phyloP scores from a whole-genome alignment of 1,140 invertebrate genomes.

The Solenopsis fugax region DNA sequence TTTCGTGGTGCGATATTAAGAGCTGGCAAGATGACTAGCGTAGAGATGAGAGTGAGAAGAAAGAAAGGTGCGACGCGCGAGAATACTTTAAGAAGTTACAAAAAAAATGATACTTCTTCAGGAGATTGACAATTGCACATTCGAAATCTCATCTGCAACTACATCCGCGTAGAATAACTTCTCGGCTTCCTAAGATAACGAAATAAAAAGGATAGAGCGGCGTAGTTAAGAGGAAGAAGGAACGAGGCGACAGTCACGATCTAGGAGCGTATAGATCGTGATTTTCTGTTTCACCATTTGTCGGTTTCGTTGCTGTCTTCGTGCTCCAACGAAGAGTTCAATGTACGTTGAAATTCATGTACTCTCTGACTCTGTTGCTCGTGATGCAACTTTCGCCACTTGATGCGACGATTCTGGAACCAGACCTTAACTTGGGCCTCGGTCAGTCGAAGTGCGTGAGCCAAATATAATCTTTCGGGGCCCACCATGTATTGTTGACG shows the following conservation, averaged over 20 bases:
- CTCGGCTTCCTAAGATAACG: conserved; percentile 2
- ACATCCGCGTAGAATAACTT: conserved; percentile 13
- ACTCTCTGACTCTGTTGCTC: conserved; percentile 96
- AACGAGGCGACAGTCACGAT: conserved; percentile 47
- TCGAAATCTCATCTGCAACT: conserved; percentile 17
- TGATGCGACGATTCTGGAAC: conserved; percentile 98
- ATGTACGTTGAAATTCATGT: conserved; percentile 90
- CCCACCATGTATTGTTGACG: conserved; percentile 98
- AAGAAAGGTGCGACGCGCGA: neutral
- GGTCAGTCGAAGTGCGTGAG: conserved; percentile 94
- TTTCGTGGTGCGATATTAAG: conserved; percentile 2
- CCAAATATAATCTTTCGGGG: conserved; percentile 95
- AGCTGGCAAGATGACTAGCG: conserved; percentile 3
- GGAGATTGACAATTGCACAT: conserved; percentile 37
- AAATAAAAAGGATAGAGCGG: conserved; percentile 23
- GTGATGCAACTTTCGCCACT: conserved; percentile 97
- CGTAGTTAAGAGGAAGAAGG: conserved; percentile 25
- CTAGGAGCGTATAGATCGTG: conserved; percentile 37
- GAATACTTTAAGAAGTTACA: conserved; percentile 13
- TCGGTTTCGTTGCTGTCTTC: conserved; percentile 84
- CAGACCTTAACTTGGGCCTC: conserved; percentile 98
- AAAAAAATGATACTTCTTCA: conserved; percentile 20
- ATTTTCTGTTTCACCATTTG: conserved; percentile 80
- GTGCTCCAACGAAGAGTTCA: conserved; percentile 79
- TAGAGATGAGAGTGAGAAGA: conserved; percentile 15